Conservation (phyloP, 35 echinoderm and acorn worm genomes). For the Ophioderma brevispina region DNA sequence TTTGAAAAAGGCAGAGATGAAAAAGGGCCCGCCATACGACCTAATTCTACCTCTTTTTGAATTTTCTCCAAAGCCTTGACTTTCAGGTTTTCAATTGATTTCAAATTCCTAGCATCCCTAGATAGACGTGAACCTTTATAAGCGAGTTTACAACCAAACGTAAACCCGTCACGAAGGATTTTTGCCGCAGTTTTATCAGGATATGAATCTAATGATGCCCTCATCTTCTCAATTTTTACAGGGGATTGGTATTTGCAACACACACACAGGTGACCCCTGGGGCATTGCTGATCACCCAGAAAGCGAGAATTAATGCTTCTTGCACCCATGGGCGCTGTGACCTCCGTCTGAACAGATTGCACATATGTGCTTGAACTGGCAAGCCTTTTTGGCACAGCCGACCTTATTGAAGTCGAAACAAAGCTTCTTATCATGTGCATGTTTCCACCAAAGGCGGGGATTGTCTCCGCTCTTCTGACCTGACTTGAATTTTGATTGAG, state of each 20-base stretch:
- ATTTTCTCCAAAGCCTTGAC: not conserved
- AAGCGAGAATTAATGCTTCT: no score
- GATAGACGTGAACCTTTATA: not conserved
- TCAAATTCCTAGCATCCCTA: not conserved
- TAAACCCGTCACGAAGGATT: not conserved
- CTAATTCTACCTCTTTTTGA: not conserved
- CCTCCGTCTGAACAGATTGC: no score
- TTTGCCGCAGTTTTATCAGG: not conserved
- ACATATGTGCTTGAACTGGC: no score
- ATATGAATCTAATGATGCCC: not conserved
- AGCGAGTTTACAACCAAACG: not conserved
- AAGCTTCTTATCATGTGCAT: no score
- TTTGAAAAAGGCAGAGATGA: not conserved
- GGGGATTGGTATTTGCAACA: not conserved
- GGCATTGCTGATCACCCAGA: no score
- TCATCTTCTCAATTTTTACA: not conserved
- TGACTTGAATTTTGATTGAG: no score
- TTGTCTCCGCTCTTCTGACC: no score
- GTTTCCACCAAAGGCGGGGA: no score
- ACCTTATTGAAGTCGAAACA: no score
- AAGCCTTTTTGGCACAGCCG: no score
- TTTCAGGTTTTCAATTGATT: not conserved
- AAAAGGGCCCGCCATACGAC: constrained; percentile 19
- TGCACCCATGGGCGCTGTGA: no score
- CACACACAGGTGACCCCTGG: no score